Base-by-base conservation (phyloP, 2,888 invertebrate genomes). In the Rotaria sp. region DNA sequence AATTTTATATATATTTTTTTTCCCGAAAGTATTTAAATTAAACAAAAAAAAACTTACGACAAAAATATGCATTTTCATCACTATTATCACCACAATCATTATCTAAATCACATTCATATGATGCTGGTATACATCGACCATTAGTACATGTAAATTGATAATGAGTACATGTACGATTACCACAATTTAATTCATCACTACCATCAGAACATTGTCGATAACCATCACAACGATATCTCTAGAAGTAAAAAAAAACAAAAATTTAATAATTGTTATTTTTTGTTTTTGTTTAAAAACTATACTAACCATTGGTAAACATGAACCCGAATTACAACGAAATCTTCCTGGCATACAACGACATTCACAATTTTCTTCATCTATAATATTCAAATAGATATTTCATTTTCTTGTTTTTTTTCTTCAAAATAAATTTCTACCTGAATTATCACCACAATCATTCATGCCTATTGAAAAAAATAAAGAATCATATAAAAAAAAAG, bases 21-120 rank as follows among this genome's bases (percentile, higher is more conserved):
- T 21, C n/a, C n/a, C n/a, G n/a, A n/a, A n/a, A n/a, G n/a, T n/a
- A n/a, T n/a, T n/a, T n/a, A 18, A 45, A 45, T 38, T 30, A 38
- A 18, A 55, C 67, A 75, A n/a, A 75, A 41, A 55, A 41, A 52
- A 85, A 87, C 24, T 75, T 85, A 59, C 86, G 55, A 52, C 86
- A 86, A 7, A 67, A 45, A 85, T 97, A 97, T 89, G 96, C 96
- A 90, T 95, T 94, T 91, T 97, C 97, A 90, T 97, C 97, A 86
- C 96, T 96, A 92, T 96, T 95, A 90, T 97, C 97, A 89, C 96
- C 92, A 89, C 97, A 97, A 90, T 97, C 97, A 90, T 97, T 95
- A 89, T 97, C 97, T 0, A 96, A 96, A 90, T 97, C 96, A 90
- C 97, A 97, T 2, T 96, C 94, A 96, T 96, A 97, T 18, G 95